These are phyloP conservation scores for Hydraecia micacea DNA, from an alignment of 2,888 invertebrate species.

Conservation along the genomic window DNA sequence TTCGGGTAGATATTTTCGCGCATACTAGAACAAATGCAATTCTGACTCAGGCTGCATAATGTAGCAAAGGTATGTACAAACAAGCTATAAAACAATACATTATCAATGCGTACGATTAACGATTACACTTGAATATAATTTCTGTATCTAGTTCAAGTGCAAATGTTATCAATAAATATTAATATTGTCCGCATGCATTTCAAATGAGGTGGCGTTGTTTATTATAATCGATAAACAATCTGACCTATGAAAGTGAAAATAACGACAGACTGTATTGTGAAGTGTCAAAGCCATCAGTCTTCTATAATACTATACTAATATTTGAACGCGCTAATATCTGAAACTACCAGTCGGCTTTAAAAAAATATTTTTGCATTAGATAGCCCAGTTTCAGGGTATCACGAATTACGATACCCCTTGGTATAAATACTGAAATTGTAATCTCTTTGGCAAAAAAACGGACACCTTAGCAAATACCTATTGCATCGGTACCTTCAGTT, in stretches of 20 bases:
- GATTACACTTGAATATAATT: slow-evolving; percentile 21
- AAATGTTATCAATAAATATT: slow-evolving; percentile 18
- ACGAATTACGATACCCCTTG: no score
- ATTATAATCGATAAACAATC: slow-evolving; percentile 1
- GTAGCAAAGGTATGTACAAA: no score
- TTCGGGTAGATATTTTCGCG: no score
- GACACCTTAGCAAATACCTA: background rate
- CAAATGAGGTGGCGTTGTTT: slow-evolving; percentile 7
- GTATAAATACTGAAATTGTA: background rate
- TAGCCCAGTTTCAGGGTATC: no score
- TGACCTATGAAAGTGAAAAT: background rate
- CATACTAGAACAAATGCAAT: background rate
- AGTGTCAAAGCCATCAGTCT: no score
- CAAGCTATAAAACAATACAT: no score
- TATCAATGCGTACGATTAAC: no score
- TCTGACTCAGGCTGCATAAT: background rate
- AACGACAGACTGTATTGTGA: no score
- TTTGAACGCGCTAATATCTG: no score
- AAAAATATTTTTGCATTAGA: no score
- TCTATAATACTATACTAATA: no score
- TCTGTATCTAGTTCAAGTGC: slow-evolving; percentile 50
- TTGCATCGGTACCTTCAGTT: background rate
- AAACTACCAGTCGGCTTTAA: no score
- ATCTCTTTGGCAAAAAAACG: background rate
- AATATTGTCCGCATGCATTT: slow-evolving; percentile 21